Percentiles rank a stretch among this genome's conserved stretches.
These are phyloP conservation scores for Ameiurus melas DNA, from an alignment of 2,113 vertebrate species.

Conservation along the genomic window DNA sequence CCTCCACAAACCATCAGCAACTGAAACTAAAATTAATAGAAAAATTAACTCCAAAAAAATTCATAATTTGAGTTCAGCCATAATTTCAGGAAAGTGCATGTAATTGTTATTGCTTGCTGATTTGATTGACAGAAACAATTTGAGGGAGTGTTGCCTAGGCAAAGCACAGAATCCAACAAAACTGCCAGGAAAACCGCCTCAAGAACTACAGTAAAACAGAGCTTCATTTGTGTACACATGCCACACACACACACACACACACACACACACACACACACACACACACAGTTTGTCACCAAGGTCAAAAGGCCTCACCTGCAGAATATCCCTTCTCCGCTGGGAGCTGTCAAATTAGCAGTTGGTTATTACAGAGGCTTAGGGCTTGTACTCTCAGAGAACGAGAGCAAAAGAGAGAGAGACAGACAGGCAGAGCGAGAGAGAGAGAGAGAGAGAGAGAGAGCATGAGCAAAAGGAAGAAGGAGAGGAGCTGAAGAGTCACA, in stretches of 20 bases:
- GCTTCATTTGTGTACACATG: slow-evolving; percentile 15
- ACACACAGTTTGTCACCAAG: slow-evolving; percentile 38
- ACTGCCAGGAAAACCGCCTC: slow-evolving; percentile 19
- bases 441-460: slow-evolving; percentile 2
- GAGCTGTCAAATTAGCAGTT: slow-evolving; percentile 59
- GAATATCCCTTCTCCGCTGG: slow-evolving; percentile 49
- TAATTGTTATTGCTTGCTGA: slow-evolving; percentile 1
- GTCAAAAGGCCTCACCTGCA: slow-evolving; percentile 55
- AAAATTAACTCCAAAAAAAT: neutral
- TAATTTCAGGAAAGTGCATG: neutral
- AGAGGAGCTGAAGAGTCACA: slow-evolving; percentile 17
- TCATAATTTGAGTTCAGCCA: neutral
- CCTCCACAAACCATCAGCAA: neutral
- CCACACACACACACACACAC: slow-evolving; percentile 1
- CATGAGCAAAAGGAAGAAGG: neutral
- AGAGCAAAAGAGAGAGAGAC: neutral
- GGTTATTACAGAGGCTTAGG: slow-evolving; percentile 49
- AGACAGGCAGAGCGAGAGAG: neutral
- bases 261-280: slow-evolving; percentile 29
- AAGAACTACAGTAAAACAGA: slow-evolving; percentile 23
- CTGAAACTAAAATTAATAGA: too few species aligned
- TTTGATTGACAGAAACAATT: slow-evolving; percentile 44
- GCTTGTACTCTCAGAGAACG: neutral
- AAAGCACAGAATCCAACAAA: slow-evolving; percentile 29
- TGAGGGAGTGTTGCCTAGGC: neutral